Base-by-base conservation (phyloP, 2,113 vertebrate genomes). In the Nerophis lumbriciformis region DNA sequence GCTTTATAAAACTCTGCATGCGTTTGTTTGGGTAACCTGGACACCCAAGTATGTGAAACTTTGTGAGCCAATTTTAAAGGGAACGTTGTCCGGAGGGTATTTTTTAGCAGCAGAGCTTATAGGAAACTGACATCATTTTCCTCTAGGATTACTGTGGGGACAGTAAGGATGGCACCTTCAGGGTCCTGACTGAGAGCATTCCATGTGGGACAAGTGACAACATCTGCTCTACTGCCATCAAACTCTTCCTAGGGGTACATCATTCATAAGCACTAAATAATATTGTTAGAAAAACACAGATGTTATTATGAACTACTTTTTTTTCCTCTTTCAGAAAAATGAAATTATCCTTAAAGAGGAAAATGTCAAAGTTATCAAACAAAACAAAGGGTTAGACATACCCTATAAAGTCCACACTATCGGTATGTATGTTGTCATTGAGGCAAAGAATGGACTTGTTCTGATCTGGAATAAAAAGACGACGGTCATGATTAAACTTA, bases 401-500 rank as follows among this genome's bases (percentile, higher is more conserved):
- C 91, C 90, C 6, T 97, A 90, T 74, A 69, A 91, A 61, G 77
- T 95, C 50, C 91, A 88, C 69, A 82, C 88, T 76, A 86, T 94
- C 85, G 97, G 96, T 19, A 85, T 93, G 65, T 98, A 95, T 83
- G 54, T 92, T 35, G 93, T 95, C 21, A 85, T 96, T 78, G 93
- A 97, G 71, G 91, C 92, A 0, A 67, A 82, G 0, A 81, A 71
- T 50, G 92, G 93, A 13, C 72, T 98, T 44, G 83, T 89, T 54
- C 80, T 98, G 36, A 88, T 95, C 66, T 99, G 96, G 96, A 91
- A 98, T 82, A 92, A 78, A 72, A 94, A 90, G 83, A 96, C 94
- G 66, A 94, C 90, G 64, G 71, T 99, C 65, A 92, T 91, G 74
- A 87, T 98, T 69, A 93, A 88, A 68, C 90, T 98, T 1, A 89